Evolutionary conservation across 1,140 invertebrate genomes (phyloP), one percentile per base, ranked within the genome.

Genomic region (honey bee (Apis mellifera)): DNA sequence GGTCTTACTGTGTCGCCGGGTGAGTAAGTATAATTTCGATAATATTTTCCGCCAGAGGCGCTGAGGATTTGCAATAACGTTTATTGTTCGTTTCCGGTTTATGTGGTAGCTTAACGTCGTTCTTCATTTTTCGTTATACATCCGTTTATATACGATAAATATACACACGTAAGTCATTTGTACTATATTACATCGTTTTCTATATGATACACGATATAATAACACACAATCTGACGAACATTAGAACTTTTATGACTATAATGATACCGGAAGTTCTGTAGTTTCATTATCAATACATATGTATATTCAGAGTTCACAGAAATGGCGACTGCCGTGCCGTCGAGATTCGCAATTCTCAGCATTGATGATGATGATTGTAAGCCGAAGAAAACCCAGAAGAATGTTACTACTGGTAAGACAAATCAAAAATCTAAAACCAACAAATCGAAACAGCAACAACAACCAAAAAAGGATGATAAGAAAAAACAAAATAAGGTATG

Each of bases 331-430:
- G 92, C 93, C 19, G 92, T 94, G 23, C 94, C 94, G 2, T 95
- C 95, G n/a, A 86, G 95, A 74, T 95, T 95, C 84, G 93, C 95
- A 73, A 93, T 95, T 52, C 92, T 95, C 15, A 93, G 94, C 78
- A 91, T 95, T 48, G 95, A 95, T 60, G 94, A 95, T 70, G 94
- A 95, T 78, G 94, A 94, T 84, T 92, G 91, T 65, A 92, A 93
- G 55, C 90, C 91, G 55, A 92, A 90, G 73, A 94, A 93, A 76
- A 83, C 82, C 0, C 90, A 90, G 84, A 94, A 93, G 82, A 80
- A 84, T 59, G 55, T 86, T 26, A 62, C 90, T n/a, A n/a, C 87
- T 9, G 77, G 76, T 13, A 94, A 92, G 86, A 73, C 78, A 1
- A 89, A 79, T 60, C 69, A 86, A 21, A 93, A 92, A 69, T 86